phyloP scores from a whole-genome alignment of 1,140 invertebrate genomes.

The Stegodyphus mimosarum region DNA sequence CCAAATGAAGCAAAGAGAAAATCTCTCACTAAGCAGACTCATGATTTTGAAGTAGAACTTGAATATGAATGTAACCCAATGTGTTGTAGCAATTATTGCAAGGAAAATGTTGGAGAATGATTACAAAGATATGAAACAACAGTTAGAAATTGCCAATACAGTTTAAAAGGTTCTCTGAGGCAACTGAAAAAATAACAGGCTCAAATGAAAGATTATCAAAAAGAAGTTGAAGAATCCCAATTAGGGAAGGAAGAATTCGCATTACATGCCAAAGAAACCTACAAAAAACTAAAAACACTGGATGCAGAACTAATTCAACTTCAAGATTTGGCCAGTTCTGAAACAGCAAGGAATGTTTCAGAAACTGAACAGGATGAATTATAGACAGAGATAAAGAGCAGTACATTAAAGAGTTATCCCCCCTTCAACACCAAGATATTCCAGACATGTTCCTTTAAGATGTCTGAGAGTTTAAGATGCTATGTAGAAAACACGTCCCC shows the following conservation, averaged over 20 bases:
- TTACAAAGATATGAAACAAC: conserved; percentile 92
- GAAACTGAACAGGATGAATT: conserved; percentile 90
- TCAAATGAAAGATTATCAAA: conserved; percentile 90
- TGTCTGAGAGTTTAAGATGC: no score
- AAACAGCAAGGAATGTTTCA: conserved; percentile 83
- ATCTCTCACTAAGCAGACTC: conserved; percentile 86
- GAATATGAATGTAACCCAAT: conserved; percentile 96
- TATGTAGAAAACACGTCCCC: no score
- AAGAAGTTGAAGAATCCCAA: conserved; percentile 92
- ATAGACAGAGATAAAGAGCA: conserved; percentile 87
- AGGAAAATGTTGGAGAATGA: conserved; percentile 96
- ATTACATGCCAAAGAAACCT: conserved; percentile 85
- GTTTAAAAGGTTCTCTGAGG: conserved; percentile 95
- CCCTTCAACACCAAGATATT: no score
- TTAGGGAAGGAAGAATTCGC: conserved; percentile 85
- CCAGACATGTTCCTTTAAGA: no score
- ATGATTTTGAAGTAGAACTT: conserved; percentile 93
- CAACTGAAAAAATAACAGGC: conserved; percentile 91
- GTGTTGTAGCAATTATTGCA: conserved; percentile 83
- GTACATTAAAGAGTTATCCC: conserved; percentile 72
- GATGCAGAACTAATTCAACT: conserved; percentile 92
- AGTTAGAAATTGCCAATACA: conserved; percentile 94
- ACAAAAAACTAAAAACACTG: conserved; percentile 88
- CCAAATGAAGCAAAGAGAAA: conserved; percentile 95
- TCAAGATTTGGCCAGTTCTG: conserved; percentile 86